Evolutionary conservation across 2,888 invertebrate genomes (phyloP).

Genomic region (Drosophila falleni): DNA sequence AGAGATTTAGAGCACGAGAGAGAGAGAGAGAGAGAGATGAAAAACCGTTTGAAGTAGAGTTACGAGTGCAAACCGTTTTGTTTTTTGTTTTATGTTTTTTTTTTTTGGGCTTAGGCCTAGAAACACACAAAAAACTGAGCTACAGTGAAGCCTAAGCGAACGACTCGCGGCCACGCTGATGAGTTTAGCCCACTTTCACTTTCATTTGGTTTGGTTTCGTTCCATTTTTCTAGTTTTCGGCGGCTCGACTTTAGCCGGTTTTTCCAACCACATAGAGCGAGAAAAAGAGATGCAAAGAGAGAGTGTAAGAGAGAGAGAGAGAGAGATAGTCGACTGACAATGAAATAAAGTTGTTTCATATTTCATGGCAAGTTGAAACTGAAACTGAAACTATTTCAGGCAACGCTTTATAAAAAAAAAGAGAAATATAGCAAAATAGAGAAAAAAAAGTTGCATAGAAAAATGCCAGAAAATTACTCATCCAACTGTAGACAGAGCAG

Average conservation of each 20-base stretch:
- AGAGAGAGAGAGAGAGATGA: not conserved
- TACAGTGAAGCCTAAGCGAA: constrained; percentile 44
- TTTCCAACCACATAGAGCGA: constrained; percentile 48
- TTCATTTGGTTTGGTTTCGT: constrained; percentile 70
- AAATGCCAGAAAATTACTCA: constrained; percentile 65
- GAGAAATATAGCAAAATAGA: constrained; percentile 1
- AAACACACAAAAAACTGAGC: constrained; percentile 18
- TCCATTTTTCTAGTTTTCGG: constrained; percentile 60
- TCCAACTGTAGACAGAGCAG: constrained; percentile 20
- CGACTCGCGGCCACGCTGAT: constrained; percentile 64
- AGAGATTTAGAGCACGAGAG: not conserved
- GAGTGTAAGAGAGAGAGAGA: not conserved
- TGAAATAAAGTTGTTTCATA: constrained; percentile 76
- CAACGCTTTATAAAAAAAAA: constrained; percentile 25
- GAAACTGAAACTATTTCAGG: constrained; percentile 57
- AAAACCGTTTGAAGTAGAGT: constrained; percentile 21
- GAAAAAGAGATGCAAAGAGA: not conserved
- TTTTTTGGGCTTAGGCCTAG: constrained; percentile 49
- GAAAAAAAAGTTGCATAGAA: constrained; percentile 42
- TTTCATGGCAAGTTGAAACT: constrained; percentile 64
- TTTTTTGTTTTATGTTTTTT: too few species aligned
- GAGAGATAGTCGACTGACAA: constrained; percentile 58
- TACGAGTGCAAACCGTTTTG: constrained; percentile 40
- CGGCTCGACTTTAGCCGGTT: constrained; percentile 59
- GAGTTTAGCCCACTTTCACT: constrained; percentile 83